Percentiles rank a stretch among this genome's conserved stretches.
phyloP scores from a whole-genome alignment of 2,113 vertebrate species.

The Dendrocopos noguchii region DNA sequence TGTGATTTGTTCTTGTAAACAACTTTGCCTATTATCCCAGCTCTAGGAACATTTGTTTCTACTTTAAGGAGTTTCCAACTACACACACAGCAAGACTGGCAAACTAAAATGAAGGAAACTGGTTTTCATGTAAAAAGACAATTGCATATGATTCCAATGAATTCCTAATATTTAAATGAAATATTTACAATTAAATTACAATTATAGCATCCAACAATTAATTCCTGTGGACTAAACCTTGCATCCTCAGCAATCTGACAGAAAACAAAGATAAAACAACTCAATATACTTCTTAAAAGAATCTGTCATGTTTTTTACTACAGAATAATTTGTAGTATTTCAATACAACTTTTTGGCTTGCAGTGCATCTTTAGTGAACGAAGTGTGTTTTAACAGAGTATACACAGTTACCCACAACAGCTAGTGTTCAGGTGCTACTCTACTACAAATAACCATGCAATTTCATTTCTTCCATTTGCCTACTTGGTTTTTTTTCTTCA shows the following conservation, averaged over 20 bases:
- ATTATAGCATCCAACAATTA: background rate
- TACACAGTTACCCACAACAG: background rate
- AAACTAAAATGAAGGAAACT: background rate
- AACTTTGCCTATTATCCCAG: conserved; percentile 8
- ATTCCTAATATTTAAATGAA: background rate
- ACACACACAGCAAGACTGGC: background rate
- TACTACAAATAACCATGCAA: background rate
- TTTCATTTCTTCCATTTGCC: background rate
- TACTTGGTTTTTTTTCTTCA: background rate
- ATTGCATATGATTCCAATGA: background rate
- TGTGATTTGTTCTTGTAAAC: conserved; percentile 49
- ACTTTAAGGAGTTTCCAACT: conserved; percentile 4
- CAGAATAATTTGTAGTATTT: background rate
- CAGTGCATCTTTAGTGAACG: background rate
- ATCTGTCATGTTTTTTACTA: background rate
- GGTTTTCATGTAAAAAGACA: background rate
- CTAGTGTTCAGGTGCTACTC: background rate
- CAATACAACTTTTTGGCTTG: background rate
- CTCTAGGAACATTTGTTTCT: conserved; percentile 19
- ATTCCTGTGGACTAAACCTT: background rate
- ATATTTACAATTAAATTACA: background rate
- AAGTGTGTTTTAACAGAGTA: background rate
- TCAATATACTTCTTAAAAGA: background rate
- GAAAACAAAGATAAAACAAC: background rate
- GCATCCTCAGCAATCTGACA: background rate